Evolutionary conservation across 2,113 vertebrate genomes (phyloP), one percentile per base, ranked within the genome.

Genomic region (Poecile atricapillus): DNA sequence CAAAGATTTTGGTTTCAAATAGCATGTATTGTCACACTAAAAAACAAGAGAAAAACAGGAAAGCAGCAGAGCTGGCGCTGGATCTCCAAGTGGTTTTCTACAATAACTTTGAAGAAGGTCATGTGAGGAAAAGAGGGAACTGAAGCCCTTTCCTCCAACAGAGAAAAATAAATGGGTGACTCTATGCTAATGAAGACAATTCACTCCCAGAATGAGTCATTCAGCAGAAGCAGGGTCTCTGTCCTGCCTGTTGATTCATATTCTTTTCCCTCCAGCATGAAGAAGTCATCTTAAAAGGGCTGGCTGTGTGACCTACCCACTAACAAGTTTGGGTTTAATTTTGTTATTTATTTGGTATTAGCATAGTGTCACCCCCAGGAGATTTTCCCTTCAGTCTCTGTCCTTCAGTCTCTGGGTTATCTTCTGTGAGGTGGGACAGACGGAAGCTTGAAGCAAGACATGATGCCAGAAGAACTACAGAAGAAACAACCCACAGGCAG

Each of bases 171-270:
- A 56, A 87, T 87, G 82, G 95, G 87, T 97, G 97, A 97, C 97
- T 76, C 76, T 96, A 96, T 97, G 96, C 87, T 97, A 97, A 97
- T 97, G 76, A 95, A 95, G 70, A 81, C 56, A 71, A 68, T 97
- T 96, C 89, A 53, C 63, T 97, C 81, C 39, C 90, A 52, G 35
- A 74, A 96, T 95, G 95, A 97, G 82, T 97, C 97, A 97, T 73
- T 94, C 83, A 22, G 52, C 75, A 85, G 60, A 87, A 64, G 49
- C 65, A 85, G 90, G 89, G 83, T 93, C 87, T 93, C 58, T 90
- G 33, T 97, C 85, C 59, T 97, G 97, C 97, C 96, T 97, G 95
- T 97, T 97, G 97, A 96, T 97, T 97, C 96, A 90, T 95, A 86
- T 91, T 93, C 87, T 94, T 91, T 89, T 50, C 59, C 53, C 55